phyloP scores from a whole-genome alignment of 2,888 invertebrate species.

The Apocheima hispidaria region DNA sequence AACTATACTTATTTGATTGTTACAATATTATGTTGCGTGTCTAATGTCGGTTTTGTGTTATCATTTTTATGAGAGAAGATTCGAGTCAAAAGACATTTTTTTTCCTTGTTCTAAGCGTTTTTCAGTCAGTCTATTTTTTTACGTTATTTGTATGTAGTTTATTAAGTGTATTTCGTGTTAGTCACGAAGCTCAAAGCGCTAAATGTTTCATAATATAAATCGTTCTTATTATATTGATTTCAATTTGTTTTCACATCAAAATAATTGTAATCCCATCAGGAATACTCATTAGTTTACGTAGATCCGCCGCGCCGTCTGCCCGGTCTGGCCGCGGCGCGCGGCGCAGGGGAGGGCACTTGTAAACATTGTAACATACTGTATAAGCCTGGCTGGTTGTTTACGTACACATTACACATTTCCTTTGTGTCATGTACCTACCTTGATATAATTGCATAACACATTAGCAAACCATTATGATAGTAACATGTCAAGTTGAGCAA shows the following conservation, averaged over 20 bases:
- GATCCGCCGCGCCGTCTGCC: too few species aligned
- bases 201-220: not conserved
- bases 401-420: constrained; percentile 1
- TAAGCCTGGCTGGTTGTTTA: not conserved
- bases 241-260: too few species aligned
- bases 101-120: constrained; percentile 15
- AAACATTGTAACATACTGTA: constrained; percentile 9
- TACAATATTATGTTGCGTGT: not conserved
- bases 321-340: too few species aligned
- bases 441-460: not conserved
- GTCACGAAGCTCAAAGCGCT: constrained; percentile 14
- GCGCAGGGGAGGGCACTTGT: not conserved
- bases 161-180: constrained; percentile 1
- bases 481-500: constrained; percentile 20
- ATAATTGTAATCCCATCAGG: not conserved
- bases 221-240: too few species aligned
- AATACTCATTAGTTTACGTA: constrained; percentile 23
- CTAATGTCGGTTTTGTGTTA: constrained; percentile 13
- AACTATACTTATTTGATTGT: not conserved
- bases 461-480: constrained; percentile 1
- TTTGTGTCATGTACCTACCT: not conserved
- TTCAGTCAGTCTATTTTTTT: constrained; percentile 7
- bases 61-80: constrained; percentile 11
- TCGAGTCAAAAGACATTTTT: constrained; percentile 28
- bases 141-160: constrained; percentile 2